These are phyloP conservation scores for Blennius ocellaris DNA, from an alignment of 2,113 vertebrate species.

Conservation along the genomic window DNA sequence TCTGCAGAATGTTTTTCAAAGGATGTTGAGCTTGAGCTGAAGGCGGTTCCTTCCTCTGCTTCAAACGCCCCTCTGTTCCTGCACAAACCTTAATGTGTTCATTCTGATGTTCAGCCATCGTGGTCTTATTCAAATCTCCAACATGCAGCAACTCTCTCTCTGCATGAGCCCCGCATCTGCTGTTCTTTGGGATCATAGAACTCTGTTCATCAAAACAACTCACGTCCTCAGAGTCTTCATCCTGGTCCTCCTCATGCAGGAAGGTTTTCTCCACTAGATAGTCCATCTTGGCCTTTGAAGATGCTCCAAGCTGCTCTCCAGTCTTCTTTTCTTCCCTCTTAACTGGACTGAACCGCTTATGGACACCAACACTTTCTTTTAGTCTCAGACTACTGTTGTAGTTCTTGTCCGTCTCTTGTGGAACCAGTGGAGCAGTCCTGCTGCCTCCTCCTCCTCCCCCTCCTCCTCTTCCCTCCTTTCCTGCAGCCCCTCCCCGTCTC, in stretches of 20 bases:
- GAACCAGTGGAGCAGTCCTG: slow-evolving; percentile 55
- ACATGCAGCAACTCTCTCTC: slow-evolving; percentile 37
- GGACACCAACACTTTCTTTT: slow-evolving; percentile 45
- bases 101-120: slow-evolving; percentile 34
- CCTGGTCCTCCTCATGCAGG: slow-evolving; percentile 21
- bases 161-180: slow-evolving; percentile 29
- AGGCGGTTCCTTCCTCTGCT: slow-evolving; percentile 62
- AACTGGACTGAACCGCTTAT: slow-evolving; percentile 37
- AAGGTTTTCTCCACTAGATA: slow-evolving; percentile 1
- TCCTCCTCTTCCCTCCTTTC: slow-evolving; percentile 57
- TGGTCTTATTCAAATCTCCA: slow-evolving; percentile 38
- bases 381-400: slow-evolving; percentile 43
- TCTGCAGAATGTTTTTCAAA: slow-evolving; percentile 69
- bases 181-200: slow-evolving; percentile 19
- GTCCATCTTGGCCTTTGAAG: slow-evolving; percentile 63
- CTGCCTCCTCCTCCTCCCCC: slow-evolving; percentile 60
- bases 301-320: slow-evolving; percentile 16
- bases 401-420: slow-evolving; percentile 64
- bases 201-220: slow-evolving; percentile 24
- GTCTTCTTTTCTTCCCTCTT: slow-evolving; percentile 34
- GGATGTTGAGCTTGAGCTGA: slow-evolving; percentile 57
- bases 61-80: slow-evolving; percentile 63
- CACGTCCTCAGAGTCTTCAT: slow-evolving; percentile 36
- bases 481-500: slow-evolving; percentile 74
- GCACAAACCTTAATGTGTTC: slow-evolving; percentile 36